Conservation (phyloP, 2,113 vertebrate genomes). For the Stegostoma tigrinum region DNA sequence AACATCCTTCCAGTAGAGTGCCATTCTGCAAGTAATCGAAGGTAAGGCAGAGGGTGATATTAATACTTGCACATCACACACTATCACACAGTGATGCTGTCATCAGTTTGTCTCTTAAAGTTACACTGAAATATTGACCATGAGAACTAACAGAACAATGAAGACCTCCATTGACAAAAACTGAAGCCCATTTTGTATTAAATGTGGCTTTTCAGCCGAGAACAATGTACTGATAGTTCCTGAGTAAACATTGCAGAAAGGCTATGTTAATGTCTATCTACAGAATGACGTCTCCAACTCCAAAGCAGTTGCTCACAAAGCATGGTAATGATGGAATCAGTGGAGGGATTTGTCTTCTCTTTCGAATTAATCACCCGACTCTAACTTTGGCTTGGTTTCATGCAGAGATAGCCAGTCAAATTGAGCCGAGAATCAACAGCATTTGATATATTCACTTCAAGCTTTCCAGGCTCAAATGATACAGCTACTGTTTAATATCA, state of each 20-base stretch:
- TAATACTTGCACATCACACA: too few relatives aligned
- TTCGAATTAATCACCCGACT: background rate
- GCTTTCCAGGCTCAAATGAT: background rate
- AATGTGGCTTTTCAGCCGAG: background rate
- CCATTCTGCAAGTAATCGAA: too few relatives aligned
- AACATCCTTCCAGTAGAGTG: too few relatives aligned
- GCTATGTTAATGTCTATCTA: background rate
- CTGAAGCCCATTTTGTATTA: background rate
- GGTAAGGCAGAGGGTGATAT: too few relatives aligned
- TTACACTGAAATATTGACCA: too few relatives aligned
- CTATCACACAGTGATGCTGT: too few relatives aligned
- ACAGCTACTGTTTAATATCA: slow-evolving; percentile 6
- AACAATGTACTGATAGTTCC: background rate
- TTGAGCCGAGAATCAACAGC: background rate
- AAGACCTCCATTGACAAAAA: background rate
- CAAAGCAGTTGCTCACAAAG: background rate
- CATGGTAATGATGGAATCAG: background rate
- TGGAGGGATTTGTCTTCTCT: background rate
- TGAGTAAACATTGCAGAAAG: background rate
- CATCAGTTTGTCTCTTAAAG: too few relatives aligned
- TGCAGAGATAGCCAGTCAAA: background rate
- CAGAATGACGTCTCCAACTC: background rate
- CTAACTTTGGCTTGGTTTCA: background rate
- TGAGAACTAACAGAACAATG: too few relatives aligned
- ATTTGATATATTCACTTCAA: slow-evolving; percentile 26